A percentile compares a stretch with the other conserved stretches of the same genome.
phyloP scores from a whole-genome alignment of 2,113 vertebrate genomes.

The Cinclus cinclus region DNA sequence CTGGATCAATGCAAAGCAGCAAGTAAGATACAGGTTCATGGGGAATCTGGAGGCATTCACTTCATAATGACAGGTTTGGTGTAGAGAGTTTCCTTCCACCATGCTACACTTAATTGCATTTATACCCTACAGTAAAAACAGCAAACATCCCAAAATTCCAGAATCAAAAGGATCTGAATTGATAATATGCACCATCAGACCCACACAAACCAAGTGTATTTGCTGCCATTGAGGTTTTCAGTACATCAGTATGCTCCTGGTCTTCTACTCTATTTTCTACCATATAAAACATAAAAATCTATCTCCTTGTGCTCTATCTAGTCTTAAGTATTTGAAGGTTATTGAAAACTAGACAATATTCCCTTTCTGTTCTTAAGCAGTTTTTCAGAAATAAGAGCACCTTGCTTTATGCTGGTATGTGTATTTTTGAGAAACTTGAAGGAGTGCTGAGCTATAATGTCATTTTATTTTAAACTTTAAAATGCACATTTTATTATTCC shows the following conservation, averaged over 20 bases:
- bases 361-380: not conserved
- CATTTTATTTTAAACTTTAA: not conserved
- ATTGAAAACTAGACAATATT: not conserved
- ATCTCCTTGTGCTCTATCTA: not conserved
- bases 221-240: not conserved
- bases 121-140: slow-evolving; percentile 6
- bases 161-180: not conserved
- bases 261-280: not conserved
- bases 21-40: not conserved
- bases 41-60: slow-evolving; percentile 37
- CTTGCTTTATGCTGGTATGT: not conserved
- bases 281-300: not conserved
- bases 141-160: not conserved
- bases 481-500: not conserved
- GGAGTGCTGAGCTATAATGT: not conserved
- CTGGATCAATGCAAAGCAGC: slow-evolving; percentile 30
- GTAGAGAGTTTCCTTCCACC: not conserved
- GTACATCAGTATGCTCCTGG: not conserved
- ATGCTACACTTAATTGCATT: slow-evolving; percentile 28
- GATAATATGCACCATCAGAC: slow-evolving; percentile 4
- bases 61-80: not conserved
- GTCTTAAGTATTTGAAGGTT: not conserved
- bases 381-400: not conserved
- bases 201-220: not conserved
- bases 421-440: not conserved